A percentile compares a stretch with the other conserved stretches of the same genome.
Conservation (phyloP, 35 echinoderm and acorn worm species). For the Heliocidaris erythrogramma region DNA sequence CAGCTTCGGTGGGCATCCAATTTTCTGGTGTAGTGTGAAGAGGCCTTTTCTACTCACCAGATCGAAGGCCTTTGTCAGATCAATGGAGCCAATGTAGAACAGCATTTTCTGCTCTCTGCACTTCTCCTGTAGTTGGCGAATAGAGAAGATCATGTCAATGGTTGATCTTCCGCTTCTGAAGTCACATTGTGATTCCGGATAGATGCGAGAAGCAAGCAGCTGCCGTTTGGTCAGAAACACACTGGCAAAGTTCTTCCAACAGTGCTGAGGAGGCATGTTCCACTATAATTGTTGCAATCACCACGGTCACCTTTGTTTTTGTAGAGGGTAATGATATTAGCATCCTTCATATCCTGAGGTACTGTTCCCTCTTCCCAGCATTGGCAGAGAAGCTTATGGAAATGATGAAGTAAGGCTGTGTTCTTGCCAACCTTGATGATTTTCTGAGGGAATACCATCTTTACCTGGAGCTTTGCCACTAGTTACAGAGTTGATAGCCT, state of each 20-base stretch:
- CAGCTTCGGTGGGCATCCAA: slow-evolving; percentile 54
- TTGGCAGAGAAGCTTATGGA: too few species aligned
- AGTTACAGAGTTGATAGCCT: too few species aligned
- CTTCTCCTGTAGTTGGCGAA: too few species aligned
- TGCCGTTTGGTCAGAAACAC: slow-evolving; percentile 38
- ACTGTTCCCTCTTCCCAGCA: too few species aligned
- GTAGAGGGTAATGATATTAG: background rate
- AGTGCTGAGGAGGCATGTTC: slow-evolving; percentile 44
- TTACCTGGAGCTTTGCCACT: too few species aligned
- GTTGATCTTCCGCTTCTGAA: background rate
- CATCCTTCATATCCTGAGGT: too few species aligned
- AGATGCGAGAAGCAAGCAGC: slow-evolving; percentile 23
- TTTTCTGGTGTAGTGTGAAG: slow-evolving; percentile 35
- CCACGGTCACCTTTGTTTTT: slow-evolving; percentile 67
- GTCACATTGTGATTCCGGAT: slow-evolving; percentile 57
- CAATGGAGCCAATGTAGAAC: too few species aligned
- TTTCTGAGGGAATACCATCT: too few species aligned
- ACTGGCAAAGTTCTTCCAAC: slow-evolving; percentile 47
- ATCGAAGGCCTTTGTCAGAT: slow-evolving; percentile 48
- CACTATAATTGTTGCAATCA: slow-evolving; percentile 71
- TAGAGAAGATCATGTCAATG: too few species aligned
- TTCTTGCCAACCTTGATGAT: too few species aligned
- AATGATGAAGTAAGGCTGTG: too few species aligned
- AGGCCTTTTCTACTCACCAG: slow-evolving; percentile 53
- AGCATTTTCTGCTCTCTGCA: too few species aligned